Evolutionary conservation across 2,113 vertebrate genomes (phyloP).

Genomic region (Phoenicopterus ruber): DNA sequence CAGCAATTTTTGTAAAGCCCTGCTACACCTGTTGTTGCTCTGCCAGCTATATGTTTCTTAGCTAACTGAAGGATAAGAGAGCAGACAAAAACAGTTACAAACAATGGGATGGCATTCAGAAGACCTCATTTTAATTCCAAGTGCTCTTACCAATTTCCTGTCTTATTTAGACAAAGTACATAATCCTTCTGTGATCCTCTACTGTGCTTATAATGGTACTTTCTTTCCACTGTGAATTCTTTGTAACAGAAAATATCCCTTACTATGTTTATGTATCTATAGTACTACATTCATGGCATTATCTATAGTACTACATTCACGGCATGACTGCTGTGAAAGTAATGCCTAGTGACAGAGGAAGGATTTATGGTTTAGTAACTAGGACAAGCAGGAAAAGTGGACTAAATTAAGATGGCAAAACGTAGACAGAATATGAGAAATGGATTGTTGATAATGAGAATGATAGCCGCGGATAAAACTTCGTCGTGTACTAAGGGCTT

Average conservation of each 20-base stretch:
- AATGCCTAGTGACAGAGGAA: background rate
- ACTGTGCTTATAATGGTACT: background rate
- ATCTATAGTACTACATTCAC: background rate
- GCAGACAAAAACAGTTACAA: background rate
- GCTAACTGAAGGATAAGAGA: background rate
- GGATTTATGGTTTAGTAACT: background rate
- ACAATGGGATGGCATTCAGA: background rate
- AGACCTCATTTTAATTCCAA: background rate
- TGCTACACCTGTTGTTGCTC: background rate
- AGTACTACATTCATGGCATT: background rate
- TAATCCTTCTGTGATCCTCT: background rate
- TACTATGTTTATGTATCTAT: background rate
- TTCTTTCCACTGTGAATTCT: background rate
- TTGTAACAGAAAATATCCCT: background rate
- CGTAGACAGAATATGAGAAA: background rate
- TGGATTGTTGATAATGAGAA: background rate
- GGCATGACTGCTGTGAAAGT: background rate
- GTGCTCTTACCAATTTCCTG: background rate
- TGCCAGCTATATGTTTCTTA: background rate
- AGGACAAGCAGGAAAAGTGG: background rate
- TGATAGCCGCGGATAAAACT: background rate
- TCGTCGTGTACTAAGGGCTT: background rate
- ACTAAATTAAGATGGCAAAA: background rate
- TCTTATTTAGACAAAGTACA: background rate
- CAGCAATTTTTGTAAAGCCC: background rate